These are phyloP conservation scores for Physocephala rufipes DNA, from an alignment of 2,888 invertebrate genomes.

Conservation along the genomic window DNA sequence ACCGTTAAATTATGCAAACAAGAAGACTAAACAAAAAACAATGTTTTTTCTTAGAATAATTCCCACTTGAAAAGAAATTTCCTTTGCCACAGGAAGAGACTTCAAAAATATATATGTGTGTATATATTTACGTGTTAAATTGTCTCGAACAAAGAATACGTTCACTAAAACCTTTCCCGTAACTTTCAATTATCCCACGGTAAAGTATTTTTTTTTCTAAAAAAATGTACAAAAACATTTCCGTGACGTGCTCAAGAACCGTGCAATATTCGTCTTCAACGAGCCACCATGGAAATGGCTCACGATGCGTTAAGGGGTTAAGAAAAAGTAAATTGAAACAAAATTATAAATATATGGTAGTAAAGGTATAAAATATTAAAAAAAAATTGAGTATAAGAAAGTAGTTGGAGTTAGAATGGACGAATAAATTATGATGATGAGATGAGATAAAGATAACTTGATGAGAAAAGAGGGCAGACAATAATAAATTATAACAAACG, in stretches of 20 bases:
- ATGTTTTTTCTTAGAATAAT: neutral
- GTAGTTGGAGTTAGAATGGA: slow-evolving; percentile 19
- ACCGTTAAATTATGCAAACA: slow-evolving; percentile 19
- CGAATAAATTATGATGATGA: neutral
- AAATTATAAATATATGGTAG: no score
- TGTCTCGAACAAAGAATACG: neutral
- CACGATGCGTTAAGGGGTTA: slow-evolving; percentile 14
- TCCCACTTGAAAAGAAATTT: no score
- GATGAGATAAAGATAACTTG: neutral
- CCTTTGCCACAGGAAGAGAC: neutral
- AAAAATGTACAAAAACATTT: neutral
- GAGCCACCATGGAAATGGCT: slow-evolving; percentile 1
- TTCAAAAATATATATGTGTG: neutral
- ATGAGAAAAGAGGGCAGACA: neutral
- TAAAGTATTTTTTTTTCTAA: no score
- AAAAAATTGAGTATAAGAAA: neutral
- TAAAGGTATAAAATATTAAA: no score
- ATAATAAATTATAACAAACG: slow-evolving; percentile 4
- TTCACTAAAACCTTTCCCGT: neutral
- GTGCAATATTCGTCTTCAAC: slow-evolving; percentile 10
- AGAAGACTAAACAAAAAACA: no score
- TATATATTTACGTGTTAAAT: no score
- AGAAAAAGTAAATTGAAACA: neutral
- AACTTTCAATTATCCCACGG: slow-evolving; percentile 21
- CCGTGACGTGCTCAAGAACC: slow-evolving; percentile 24